phyloP scores from a whole-genome alignment of 1,140 invertebrate species.

The Venturia canescens region DNA sequence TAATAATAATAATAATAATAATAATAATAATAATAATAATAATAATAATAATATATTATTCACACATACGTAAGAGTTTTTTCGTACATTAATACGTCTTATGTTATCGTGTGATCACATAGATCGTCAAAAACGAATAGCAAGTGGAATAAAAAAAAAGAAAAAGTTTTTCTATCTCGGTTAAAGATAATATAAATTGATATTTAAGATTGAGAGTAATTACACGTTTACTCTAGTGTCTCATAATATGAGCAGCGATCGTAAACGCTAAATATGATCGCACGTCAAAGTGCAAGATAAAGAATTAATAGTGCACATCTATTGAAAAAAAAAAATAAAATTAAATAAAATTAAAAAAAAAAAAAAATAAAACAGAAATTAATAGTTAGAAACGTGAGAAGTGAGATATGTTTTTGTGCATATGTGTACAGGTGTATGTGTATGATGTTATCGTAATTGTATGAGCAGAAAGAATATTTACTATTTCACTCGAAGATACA shows the following conservation, averaged over 20 bases:
- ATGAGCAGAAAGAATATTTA: not conserved
- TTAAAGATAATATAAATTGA: conserved; percentile 34
- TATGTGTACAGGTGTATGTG: conserved; percentile 19
- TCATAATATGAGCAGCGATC: conserved; percentile 45
- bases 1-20: conserved; percentile 48
- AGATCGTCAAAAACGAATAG: conserved; percentile 9
- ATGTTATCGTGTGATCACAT: conserved; percentile 15
- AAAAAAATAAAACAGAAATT: conserved; percentile 19
- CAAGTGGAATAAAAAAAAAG: conserved; percentile 41
- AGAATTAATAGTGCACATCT: conserved; percentile 15
- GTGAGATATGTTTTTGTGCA: conserved; percentile 16
- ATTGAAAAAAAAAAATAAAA: conserved; percentile 19
- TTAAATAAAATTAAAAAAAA: conserved; percentile 24
- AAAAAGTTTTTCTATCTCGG: conserved; percentile 46
- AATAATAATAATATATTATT: conserved; percentile 55
- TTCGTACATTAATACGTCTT: conserved; percentile 20
- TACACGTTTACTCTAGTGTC: conserved; percentile 22
- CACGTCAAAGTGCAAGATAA: not conserved
- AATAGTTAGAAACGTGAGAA: conserved; percentile 9
- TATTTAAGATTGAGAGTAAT: conserved; percentile 45
- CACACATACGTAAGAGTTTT: not conserved
- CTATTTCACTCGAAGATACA: no score
- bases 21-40: conserved; percentile 50
- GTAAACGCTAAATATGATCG: conserved; percentile 39
- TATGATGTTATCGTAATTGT: conserved; percentile 18